These are phyloP conservation scores for Rhynchonycteris naso DNA, from an alignment of 2,797 vertebrate species.

Conservation along the genomic window DNA sequence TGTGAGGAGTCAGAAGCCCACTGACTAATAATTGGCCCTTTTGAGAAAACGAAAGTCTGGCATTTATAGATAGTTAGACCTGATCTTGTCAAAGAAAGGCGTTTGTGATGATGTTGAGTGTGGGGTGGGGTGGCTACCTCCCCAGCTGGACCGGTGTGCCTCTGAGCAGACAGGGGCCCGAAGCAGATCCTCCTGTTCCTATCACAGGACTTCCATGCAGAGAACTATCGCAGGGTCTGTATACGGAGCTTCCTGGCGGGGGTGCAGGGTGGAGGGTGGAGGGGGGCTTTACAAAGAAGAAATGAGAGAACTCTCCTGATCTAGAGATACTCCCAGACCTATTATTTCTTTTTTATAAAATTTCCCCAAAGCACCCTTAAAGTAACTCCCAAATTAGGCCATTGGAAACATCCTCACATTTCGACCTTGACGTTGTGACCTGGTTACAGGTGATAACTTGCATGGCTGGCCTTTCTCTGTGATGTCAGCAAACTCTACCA, in stretches of 20 bases:
- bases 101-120: rapidly evolving
- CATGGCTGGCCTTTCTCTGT: rapidly evolving
- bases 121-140: background rate
- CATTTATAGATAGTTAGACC: background rate
- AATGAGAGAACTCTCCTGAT: background rate
- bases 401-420: background rate
- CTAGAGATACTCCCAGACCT: background rate
- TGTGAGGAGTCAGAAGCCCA: background rate
- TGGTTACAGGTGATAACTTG: rapidly evolving
- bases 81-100: background rate
- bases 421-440: background rate
- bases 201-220: rapidly evolving
- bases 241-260: too few relatives aligned
- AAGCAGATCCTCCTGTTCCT: rapidly evolving
- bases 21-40: background rate
- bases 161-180: rapidly evolving
- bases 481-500: background rate
- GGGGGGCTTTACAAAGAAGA: background rate
- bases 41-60: background rate
- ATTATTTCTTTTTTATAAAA: background rate
- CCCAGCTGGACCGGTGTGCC: background rate
- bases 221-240: too few relatives aligned
- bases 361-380: background rate
- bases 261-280: too few relatives aligned
- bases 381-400: background rate